These are phyloP conservation scores for Podarcis lilfordi DNA, from an alignment of 2,797 vertebrate species.

Conservation along the genomic window DNA sequence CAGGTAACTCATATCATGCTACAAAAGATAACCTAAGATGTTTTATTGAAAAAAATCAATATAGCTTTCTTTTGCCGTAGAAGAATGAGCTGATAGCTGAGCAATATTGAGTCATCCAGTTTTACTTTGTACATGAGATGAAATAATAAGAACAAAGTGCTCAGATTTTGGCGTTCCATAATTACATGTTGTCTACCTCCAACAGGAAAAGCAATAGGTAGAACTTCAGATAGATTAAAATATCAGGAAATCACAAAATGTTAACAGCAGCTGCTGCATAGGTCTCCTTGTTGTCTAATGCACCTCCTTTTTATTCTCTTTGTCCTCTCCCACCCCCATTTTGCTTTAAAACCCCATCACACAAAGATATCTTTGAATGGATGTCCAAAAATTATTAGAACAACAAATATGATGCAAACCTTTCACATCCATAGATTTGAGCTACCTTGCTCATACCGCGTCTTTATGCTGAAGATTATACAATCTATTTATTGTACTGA, in stretches of 20 bases:
- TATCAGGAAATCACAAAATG: slow-evolving; percentile 47
- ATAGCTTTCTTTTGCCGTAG: slow-evolving; percentile 38
- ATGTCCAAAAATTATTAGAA: slow-evolving; percentile 22
- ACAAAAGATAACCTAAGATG: slow-evolving; percentile 7
- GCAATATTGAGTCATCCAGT: slow-evolving; percentile 44
- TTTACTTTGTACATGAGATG: slow-evolving; percentile 38
- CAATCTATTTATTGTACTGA: background rate
- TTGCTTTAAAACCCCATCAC: slow-evolving; percentile 19
- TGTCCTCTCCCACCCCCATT: background rate
- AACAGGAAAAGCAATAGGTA: slow-evolving; percentile 45
- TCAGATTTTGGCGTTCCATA: slow-evolving; percentile 59
- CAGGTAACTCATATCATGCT: background rate
- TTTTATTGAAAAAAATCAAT: slow-evolving; percentile 27
- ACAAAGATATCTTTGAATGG: slow-evolving; percentile 23
- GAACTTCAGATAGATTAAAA: slow-evolving; percentile 56
- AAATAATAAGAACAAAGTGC: slow-evolving; percentile 54
- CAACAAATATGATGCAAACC: slow-evolving; percentile 24
- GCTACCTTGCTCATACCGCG: background rate
- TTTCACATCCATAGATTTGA: slow-evolving; percentile 24
- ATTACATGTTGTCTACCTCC: slow-evolving; percentile 57
- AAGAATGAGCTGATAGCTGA: slow-evolving; percentile 33
- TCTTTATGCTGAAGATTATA: slow-evolving; percentile 9
- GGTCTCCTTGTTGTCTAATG: slow-evolving; percentile 18
- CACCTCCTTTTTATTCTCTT: slow-evolving; percentile 20
- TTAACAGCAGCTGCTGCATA: slow-evolving; percentile 53